Base-by-base conservation (phyloP, 2,113 vertebrate species). In the Meleagris gallopavo region DNA sequence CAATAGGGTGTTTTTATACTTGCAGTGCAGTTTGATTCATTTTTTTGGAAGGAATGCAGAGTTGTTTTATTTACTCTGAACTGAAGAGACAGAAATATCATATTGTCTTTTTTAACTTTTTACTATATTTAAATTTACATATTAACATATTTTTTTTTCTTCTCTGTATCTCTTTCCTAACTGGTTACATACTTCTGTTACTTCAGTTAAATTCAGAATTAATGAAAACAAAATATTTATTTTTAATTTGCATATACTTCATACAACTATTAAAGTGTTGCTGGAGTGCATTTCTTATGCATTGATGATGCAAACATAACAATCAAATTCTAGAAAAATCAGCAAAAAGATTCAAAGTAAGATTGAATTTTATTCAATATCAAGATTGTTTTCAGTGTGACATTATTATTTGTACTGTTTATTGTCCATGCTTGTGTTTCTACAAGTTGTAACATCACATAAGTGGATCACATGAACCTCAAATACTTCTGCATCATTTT, bases 1-100 rank as follows among this genome's bases (percentile, higher is more conserved):
- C 34, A 91, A 88, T 64, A 64, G 55, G 8, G 10, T 92, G 25
- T 67, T 69, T 45, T 29, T 58, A 15, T 82, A 38, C 41, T 89
- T 67, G 41, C 40, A 38, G 27, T 83, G 11, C 2, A 0, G 19
- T 94, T 94, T 90, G 75, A 85, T 41, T 85, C 77, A 85, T 80
- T 60, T 71, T 4, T 61, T 89, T 67, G 58, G 77, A 93, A 90
- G 66, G 32, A 86, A 92, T 72, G 20, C 10, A 40, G 6, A 6
- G 10, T 61, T 88, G 12, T 57, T 91, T 73, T 85, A 83, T 88
- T 89, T 95, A 80, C 32, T 79, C 22, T 87, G 45, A 89, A 79
- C 4, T 75, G 45, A 40, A 84, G 40, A 69, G 40, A 73, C 10
- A 80, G 11, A 46, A 95, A 57, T 75, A 54, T 72, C 61, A 82